These are phyloP conservation scores for Lumbricus terrestris DNA, from an alignment of 2,888 invertebrate genomes.

Conservation along the genomic window DNA sequence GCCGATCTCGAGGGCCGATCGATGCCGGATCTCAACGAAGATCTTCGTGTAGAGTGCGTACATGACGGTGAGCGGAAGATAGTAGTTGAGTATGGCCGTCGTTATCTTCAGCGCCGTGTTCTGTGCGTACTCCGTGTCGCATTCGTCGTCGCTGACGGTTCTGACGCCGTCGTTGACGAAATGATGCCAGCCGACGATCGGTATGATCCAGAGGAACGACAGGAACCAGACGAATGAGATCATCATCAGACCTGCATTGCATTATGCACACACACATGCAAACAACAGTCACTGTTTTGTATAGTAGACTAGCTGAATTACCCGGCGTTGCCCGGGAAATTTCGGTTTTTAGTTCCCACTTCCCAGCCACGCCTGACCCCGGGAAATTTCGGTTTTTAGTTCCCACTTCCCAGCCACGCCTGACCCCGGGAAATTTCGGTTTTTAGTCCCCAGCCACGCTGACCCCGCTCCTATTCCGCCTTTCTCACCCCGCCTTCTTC, in stretches of 20 bases:
- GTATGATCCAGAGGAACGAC: conserved; percentile 62
- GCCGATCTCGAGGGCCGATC: conserved; percentile 58
- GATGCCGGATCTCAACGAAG: conserved; percentile 61
- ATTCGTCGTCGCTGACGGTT: conserved; percentile 53
- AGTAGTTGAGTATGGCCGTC: conserved; percentile 63
- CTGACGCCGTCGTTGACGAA: conserved; percentile 53
- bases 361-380: no score
- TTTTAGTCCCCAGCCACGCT: no score
- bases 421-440: no score
- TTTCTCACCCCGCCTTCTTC: no score
- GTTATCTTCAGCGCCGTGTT: conserved; percentile 60
- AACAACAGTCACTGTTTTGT: not conserved
- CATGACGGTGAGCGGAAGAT: conserved; percentile 62
- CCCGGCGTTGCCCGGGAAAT: no score
- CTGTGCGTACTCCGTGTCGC: conserved; percentile 63
- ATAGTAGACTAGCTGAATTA: not conserved
- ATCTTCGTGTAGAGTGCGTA: conserved; percentile 61
- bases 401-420: no score
- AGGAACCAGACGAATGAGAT: conserved; percentile 58
- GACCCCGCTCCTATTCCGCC: no score
- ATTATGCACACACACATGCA: no score
- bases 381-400: no score
- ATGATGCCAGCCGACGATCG: conserved; percentile 62
- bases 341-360: no score
- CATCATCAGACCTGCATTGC: not conserved